Percentiles rank a stretch among this genome's conserved stretches.
phyloP scores from a whole-genome alignment of 2,113 vertebrate genomes.

The Chaetops frenatus region DNA sequence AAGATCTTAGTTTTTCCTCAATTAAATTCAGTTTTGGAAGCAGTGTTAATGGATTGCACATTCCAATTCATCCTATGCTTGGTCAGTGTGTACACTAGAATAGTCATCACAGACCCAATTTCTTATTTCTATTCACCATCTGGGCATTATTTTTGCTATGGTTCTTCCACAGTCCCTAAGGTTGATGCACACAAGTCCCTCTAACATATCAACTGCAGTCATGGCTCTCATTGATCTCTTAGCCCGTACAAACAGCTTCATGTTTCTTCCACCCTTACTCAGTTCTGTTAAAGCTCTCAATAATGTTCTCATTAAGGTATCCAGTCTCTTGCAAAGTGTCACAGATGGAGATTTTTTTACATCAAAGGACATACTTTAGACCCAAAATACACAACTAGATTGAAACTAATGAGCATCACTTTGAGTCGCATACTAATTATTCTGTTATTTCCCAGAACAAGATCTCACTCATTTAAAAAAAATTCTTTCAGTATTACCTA shows the following conservation, averaged over 20 bases:
- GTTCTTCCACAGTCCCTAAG: background rate
- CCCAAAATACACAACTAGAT: background rate
- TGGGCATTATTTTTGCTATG: background rate
- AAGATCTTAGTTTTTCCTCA: background rate
- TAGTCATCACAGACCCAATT: background rate
- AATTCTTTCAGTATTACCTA: background rate
- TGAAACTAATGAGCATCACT: background rate
- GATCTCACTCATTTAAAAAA: background rate
- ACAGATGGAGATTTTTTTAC: background rate
- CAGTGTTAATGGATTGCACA: background rate
- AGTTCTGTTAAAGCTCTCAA: background rate
- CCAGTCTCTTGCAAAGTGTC: background rate
- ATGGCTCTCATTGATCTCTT: background rate
- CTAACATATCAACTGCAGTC: background rate
- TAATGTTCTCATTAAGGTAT: background rate
- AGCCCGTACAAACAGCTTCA: background rate
- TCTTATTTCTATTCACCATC: background rate
- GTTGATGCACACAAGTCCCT: background rate
- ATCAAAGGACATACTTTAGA: background rate
- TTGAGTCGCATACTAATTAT: background rate
- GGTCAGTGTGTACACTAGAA: background rate
- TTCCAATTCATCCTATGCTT: background rate
- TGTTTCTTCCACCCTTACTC: background rate
- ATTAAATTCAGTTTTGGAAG: background rate
- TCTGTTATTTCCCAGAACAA: background rate